phyloP scores from a whole-genome alignment of 2,797 vertebrate genomes.

The Thamnophis elegans region DNA sequence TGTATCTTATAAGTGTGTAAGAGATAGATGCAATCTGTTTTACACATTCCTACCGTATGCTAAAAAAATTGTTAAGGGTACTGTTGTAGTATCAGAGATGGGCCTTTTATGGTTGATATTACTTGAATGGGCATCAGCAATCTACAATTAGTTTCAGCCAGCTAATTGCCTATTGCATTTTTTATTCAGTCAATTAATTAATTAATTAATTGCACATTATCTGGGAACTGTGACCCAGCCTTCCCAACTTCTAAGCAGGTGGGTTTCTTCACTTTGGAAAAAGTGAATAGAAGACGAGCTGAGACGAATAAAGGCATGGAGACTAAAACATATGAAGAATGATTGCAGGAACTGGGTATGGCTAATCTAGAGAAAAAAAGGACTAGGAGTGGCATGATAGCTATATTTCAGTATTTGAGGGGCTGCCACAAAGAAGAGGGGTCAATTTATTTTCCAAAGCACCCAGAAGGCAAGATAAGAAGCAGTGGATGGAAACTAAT shows the following conservation, averaged over 20 bases:
- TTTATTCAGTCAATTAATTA: not conserved
- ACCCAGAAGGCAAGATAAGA: too few relatives aligned
- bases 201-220: not conserved
- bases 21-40: not conserved
- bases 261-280: not conserved
- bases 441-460: too few relatives aligned
- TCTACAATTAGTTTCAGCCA: not conserved
- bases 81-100: not conserved
- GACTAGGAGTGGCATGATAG: too few relatives aligned
- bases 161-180: not conserved
- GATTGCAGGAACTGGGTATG: too few relatives aligned
- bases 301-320: too few relatives aligned
- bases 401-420: too few relatives aligned
- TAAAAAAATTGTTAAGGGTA: not conserved
- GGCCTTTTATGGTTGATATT: not conserved
- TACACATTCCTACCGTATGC: not conserved
- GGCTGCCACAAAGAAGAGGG: too few relatives aligned
- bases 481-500: too few relatives aligned
- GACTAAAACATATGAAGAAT: too few relatives aligned
- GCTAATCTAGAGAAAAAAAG: too few relatives aligned
- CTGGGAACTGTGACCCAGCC: not conserved
- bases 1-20: not conserved
- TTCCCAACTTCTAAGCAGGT: not conserved
- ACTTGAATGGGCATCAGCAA: not conserved
- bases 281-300: too few relatives aligned